phyloP scores from a whole-genome alignment of 1,140 invertebrate species.

The Adelges cooleyi region DNA sequence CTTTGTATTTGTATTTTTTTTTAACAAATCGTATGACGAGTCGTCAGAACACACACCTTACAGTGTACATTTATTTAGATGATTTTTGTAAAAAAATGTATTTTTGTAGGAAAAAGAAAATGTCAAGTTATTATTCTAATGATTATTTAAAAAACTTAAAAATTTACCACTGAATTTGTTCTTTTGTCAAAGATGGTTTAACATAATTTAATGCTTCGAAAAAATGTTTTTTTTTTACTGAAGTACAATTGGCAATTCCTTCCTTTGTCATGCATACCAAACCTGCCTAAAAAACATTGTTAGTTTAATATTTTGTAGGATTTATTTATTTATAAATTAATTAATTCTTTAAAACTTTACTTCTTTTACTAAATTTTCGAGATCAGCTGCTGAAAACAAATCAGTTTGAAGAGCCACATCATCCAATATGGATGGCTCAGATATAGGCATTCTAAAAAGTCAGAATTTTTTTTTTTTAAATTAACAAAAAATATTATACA shows the following conservation, averaged over 20 bases:
- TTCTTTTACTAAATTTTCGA: constrained; percentile 58
- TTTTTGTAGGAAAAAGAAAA: too few relatives aligned
- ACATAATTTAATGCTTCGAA: constrained; percentile 41
- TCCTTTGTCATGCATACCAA: constrained; percentile 49
- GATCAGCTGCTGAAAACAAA: constrained; percentile 65
- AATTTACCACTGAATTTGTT: constrained; percentile 40
- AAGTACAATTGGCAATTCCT: constrained; percentile 39
- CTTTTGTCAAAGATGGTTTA: constrained; percentile 42
- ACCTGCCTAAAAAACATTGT: constrained; percentile 52
- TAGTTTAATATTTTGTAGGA: constrained; percentile 18
- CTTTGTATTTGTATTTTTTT: too few relatives aligned
- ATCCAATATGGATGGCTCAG: constrained; percentile 46
- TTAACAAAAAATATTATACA: background rate
- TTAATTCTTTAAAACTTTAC: constrained; percentile 36
- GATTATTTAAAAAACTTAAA: too few relatives aligned
- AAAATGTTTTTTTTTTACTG: constrained; percentile 45
- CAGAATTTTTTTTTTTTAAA: background rate
- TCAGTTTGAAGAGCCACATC: constrained; percentile 49
- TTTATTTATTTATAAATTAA: background rate
- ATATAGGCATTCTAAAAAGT: constrained; percentile 44
- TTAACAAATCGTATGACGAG: too few relatives aligned
- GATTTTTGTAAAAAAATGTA: too few relatives aligned
- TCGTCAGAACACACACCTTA: too few relatives aligned
- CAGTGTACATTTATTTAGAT: too few relatives aligned
- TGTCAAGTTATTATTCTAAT: too few relatives aligned